These are phyloP conservation scores for Patella depressa DNA, from an alignment of 2,888 invertebrate genomes.

Conservation along the genomic window DNA sequence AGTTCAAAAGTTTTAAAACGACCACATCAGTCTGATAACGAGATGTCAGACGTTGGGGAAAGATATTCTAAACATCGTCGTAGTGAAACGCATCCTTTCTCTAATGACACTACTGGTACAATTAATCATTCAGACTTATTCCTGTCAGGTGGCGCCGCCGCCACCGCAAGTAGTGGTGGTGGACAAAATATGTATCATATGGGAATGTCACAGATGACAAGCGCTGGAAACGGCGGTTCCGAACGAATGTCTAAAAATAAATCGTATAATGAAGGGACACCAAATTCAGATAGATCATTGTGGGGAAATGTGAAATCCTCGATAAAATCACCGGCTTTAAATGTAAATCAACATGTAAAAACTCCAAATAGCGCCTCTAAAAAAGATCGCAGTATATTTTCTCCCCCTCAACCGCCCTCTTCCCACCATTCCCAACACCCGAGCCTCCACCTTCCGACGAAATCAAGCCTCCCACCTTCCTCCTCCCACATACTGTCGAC, in stretches of 20 bases:
- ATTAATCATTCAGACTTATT: constrained; percentile 15
- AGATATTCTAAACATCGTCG: constrained; percentile 25
- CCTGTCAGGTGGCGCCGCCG: not conserved
- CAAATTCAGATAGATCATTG: not conserved
- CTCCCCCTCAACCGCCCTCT: not conserved
- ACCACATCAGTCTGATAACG: constrained; percentile 17
- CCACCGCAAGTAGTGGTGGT: no score
- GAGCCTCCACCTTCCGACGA: not conserved
- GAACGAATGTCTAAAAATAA: not conserved
- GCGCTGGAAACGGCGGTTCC: not conserved
- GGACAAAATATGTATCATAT: not conserved
- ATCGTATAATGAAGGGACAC: not conserved
- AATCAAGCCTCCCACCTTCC: constrained; percentile 14
- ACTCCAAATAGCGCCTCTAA: not conserved
- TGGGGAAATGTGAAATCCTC: not conserved
- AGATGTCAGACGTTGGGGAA: constrained; percentile 15
- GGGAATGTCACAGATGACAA: not conserved
- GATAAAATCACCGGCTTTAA: not conserved
- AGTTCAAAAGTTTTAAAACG: constrained; percentile 13
- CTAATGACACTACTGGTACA: not conserved
- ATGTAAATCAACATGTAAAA: not conserved
- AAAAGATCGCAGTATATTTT: constrained; percentile 7
- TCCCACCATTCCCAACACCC: not conserved
- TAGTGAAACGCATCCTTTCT: constrained; percentile 15
- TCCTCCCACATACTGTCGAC: constrained; percentile 10